Conservation (phyloP, 2,888 invertebrate genomes). For the Trichopria drosophilae region DNA sequence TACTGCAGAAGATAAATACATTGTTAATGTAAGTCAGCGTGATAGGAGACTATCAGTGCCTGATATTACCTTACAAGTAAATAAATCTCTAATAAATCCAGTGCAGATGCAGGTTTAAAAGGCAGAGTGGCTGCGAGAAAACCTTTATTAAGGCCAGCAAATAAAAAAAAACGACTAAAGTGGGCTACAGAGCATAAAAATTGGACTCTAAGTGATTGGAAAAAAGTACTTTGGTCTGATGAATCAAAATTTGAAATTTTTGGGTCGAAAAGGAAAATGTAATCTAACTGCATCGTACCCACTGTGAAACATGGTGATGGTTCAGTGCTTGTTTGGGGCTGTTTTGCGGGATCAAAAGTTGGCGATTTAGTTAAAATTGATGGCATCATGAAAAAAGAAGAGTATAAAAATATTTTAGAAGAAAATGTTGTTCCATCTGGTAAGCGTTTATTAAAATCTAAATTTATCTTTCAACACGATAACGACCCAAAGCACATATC, state of each 20-base stretch:
- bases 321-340: constrained; percentile 35
- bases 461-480: too few relatives aligned
- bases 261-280: constrained; percentile 17
- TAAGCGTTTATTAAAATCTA: too few relatives aligned
- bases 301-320: constrained; percentile 36
- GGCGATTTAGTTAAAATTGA: constrained; percentile 35
- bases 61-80: too few relatives aligned
- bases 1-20: too few relatives aligned
- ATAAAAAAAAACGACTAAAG: too few relatives aligned
- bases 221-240: constrained; percentile 31
- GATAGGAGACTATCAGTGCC: too few relatives aligned
- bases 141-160: too few relatives aligned
- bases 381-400: constrained; percentile 33
- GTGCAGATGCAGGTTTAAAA: too few relatives aligned
- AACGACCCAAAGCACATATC: too few relatives aligned
- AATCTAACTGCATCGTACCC: constrained; percentile 24
- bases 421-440: constrained; percentile 28
- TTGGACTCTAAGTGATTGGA: constrained; percentile 24
- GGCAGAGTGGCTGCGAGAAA: too few relatives aligned
- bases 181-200: constrained; percentile 32
- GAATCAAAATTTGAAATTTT: constrained; percentile 31
- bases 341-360: constrained; percentile 26
- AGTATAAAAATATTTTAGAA: constrained; percentile 30
- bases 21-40: too few relatives aligned
- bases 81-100: too few relatives aligned